Percentiles rank a stretch among this genome's conserved stretches.
Conservation (phyloP, 2,888 invertebrate species). For the Stramonita haemastoma region DNA sequence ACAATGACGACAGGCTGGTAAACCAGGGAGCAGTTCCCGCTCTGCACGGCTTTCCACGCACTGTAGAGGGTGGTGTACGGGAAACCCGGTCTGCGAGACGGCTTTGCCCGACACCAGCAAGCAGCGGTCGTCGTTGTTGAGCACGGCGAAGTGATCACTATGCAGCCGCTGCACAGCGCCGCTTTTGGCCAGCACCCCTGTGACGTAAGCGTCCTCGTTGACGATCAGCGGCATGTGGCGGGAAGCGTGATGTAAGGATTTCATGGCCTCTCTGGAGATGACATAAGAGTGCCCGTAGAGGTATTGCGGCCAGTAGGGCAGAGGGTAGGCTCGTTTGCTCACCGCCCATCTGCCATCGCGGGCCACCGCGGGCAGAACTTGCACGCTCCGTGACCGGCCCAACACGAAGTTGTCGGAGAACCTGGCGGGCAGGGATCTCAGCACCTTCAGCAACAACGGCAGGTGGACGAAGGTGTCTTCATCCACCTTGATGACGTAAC, state of each 20-base stretch:
- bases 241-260: not conserved
- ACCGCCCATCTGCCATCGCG: constrained; percentile 1
- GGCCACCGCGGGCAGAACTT: not conserved
- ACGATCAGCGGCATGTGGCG: not conserved
- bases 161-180: not conserved
- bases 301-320: constrained; percentile 1
- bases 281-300: constrained; percentile 33
- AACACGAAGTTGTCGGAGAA: not conserved
- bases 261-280: constrained; percentile 26
- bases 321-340: not conserved
- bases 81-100: constrained; percentile 2
- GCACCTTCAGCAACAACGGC: constrained; percentile 3
- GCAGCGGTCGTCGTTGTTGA: not conserved
- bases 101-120: not conserved
- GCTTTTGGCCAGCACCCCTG: constrained; percentile 32
- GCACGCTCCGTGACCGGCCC: not conserved
- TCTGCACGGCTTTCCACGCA: not conserved
- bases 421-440: not conserved
- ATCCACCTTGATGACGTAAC: constrained; percentile 27
- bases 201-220: constrained; percentile 30
- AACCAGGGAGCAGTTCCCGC: not conserved
- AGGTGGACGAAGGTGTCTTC: constrained; percentile 37
- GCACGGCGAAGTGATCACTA: not conserved
- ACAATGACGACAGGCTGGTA: no score
- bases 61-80: not conserved